These are phyloP conservation scores for Odontamblyopus rebecca DNA, from an alignment of 2,797 vertebrate genomes.

Conservation along the genomic window DNA sequence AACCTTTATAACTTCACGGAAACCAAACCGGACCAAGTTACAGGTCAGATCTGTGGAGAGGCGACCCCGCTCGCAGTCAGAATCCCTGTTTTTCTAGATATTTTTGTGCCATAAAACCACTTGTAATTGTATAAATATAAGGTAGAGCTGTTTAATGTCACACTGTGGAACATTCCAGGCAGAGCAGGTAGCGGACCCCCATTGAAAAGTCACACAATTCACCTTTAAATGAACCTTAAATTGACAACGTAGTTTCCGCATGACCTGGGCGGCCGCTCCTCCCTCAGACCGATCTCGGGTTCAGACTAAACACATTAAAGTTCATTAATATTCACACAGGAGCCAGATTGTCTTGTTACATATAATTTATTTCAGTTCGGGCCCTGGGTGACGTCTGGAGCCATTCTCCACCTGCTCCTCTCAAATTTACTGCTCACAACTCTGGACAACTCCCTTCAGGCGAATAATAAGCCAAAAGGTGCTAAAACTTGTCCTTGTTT, in stretches of 20 bases:
- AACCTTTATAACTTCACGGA: too few relatives aligned
- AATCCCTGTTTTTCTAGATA: too few relatives aligned
- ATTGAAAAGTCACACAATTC: too few relatives aligned
- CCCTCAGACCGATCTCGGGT: conserved; percentile 60
- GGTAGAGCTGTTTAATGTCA: too few relatives aligned
- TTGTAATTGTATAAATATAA: too few relatives aligned
- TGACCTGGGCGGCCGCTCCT: conserved; percentile 59
- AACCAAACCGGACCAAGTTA: too few relatives aligned
- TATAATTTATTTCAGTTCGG: conserved; percentile 61
- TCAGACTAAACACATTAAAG: conserved; percentile 73
- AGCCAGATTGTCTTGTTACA: conserved; percentile 75
- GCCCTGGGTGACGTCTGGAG: conserved; percentile 37
- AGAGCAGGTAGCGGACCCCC: too few relatives aligned
- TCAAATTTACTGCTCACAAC: conserved; percentile 48
- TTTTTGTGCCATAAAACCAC: too few relatives aligned
- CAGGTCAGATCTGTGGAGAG: too few relatives aligned
- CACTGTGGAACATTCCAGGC: too few relatives aligned
- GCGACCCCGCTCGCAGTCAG: too few relatives aligned
- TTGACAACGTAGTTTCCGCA: neutral
- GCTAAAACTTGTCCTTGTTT: neutral
- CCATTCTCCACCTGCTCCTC: conserved; percentile 71
- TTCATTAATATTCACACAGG: conserved; percentile 73
- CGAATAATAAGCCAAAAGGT: conserved; percentile 59
- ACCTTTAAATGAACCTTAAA: too few relatives aligned
- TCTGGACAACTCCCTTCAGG: conserved; percentile 38